Conservation (phyloP, 2,797 vertebrate genomes). For the Protosalanx chinensis region DNA sequence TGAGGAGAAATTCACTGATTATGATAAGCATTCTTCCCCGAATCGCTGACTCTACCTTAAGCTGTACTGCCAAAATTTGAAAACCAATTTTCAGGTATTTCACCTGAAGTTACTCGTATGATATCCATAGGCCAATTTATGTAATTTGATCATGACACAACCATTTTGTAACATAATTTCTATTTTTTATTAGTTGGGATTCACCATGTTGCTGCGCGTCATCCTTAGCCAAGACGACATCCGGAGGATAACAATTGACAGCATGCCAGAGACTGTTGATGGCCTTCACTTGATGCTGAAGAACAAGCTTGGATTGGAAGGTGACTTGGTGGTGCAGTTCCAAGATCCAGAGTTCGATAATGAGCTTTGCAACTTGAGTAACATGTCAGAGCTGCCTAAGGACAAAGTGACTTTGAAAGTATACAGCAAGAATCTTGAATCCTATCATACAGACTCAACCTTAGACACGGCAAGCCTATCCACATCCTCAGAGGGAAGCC, state of each 20-base stretch:
- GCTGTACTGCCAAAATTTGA: no score
- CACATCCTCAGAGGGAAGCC: neutral
- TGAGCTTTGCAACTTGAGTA: slow-evolving; percentile 18
- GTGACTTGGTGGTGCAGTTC: slow-evolving; percentile 10
- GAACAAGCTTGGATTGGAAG: slow-evolving; percentile 17
- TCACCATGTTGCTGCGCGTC: slow-evolving; percentile 22
- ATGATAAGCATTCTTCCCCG: no score
- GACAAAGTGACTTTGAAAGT: slow-evolving; percentile 18
- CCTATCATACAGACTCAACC: slow-evolving; percentile 20
- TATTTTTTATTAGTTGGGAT: slow-evolving; percentile 7
- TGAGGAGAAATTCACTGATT: no score
- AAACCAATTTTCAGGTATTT: no score
- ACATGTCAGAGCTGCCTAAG: slow-evolving; percentile 17
- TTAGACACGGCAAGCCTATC: slow-evolving; percentile 22
- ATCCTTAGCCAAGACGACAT: slow-evolving; percentile 8
- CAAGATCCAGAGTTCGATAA: slow-evolving; percentile 17
- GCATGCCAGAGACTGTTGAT: slow-evolving; percentile 11
- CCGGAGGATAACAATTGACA: slow-evolving; percentile 16
- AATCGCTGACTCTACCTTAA: no score
- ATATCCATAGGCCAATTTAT: no score
- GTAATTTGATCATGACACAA: no score
- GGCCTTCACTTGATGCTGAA: slow-evolving; percentile 10
- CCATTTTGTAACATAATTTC: no score
- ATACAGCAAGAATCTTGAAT: neutral
- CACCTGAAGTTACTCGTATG: no score